Evolutionary conservation across 1,140 invertebrate species (phyloP).

Genomic region (Drosophila navojoa): DNA sequence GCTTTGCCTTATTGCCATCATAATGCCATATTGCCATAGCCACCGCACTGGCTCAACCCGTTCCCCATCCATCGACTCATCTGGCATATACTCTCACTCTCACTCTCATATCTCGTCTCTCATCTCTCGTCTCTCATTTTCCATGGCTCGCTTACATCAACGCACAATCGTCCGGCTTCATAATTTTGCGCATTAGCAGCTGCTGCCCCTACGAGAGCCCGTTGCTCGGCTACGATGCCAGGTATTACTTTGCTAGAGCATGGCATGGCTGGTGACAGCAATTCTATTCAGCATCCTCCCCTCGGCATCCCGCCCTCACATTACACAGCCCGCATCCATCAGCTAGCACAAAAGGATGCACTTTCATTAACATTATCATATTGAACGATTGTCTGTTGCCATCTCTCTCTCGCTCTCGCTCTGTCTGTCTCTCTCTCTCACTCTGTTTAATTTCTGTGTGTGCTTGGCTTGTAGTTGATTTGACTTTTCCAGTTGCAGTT

Average conservation of each 20-base stretch:
- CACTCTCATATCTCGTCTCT: slow-evolving; percentile 3
- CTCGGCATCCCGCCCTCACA: not conserved
- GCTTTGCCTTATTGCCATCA: slow-evolving; percentile 39
- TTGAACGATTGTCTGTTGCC: slow-evolving; percentile 37
- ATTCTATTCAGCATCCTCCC: slow-evolving; percentile 6
- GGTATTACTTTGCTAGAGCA: slow-evolving; percentile 71
- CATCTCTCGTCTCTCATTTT: slow-evolving; percentile 46
- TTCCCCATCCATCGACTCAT: slow-evolving; percentile 3
- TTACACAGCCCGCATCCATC: not conserved
- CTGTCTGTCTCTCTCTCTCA: slow-evolving; percentile 14
- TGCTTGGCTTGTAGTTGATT: slow-evolving; percentile 62
- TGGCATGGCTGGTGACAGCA: slow-evolving; percentile 16
- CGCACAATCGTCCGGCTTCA: slow-evolving; percentile 21
- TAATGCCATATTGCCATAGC: slow-evolving; percentile 47
- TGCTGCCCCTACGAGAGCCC: slow-evolving; percentile 85
- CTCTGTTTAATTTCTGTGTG: slow-evolving; percentile 1
- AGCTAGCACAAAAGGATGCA: slow-evolving; percentile 49
- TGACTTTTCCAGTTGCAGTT: slow-evolving; percentile 51
- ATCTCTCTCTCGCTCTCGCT: slow-evolving; percentile 9
- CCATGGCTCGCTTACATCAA: slow-evolving; percentile 45
- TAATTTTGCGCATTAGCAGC: slow-evolving; percentile 83
- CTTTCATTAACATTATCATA: slow-evolving; percentile 78
- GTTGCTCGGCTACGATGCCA: slow-evolving; percentile 85
- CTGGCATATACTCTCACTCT: slow-evolving; percentile 17
- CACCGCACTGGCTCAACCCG: slow-evolving; percentile 11